Base-by-base conservation (phyloP, 1,140 invertebrate species). In the Heliconius melpomene region DNA sequence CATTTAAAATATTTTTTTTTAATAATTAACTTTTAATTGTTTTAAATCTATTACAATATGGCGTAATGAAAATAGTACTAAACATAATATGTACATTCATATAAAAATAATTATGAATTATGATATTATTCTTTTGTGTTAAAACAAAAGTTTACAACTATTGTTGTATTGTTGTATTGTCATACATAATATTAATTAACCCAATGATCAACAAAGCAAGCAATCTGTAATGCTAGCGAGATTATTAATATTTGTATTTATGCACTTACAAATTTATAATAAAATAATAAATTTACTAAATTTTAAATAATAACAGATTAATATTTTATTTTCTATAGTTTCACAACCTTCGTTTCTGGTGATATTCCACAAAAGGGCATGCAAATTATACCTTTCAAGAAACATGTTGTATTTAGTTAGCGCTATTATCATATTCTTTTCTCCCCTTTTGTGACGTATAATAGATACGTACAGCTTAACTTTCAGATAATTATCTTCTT, bases 351-450 rank as follows among this genome's bases (percentile, higher is more conserved):
- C 9, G 0, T 13, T 26, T 23, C 0, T 66, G 2, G 13, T 23
- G 26, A 11, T 66, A 66, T 26, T 50, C 52, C 75, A 71, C 29
- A 77, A 72, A 72, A 77, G 75, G 75, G 66, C 75, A 77, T 77
- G 40, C 40, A 66, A 77, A 77, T 77, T 77, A 36, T 72, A 77
- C 23, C 40, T 77, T 71, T 36, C 16, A 46, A 72, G 70, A 38
- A 36, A 72, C 13, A 66, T 11, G 57, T n/a, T n/a, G n/a, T n/a
- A n/a, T n/a, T n/a, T 5, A 66, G 13, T 66, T 66, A 66, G 23
- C 1, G 23, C 26, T 66, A 66, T 66, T 66, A 66, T 29, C 26
- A 16, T 66, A 66, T 66, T 66, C 23, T 66, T 26, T 66, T 29
- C 26, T 29, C 54, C n/a, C n/a, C 54, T 57, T 9, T 23, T 57